These are phyloP conservation scores for Cercocebus atys DNA, from an alignment of 2,113 vertebrate species.

Conservation along the genomic window DNA sequence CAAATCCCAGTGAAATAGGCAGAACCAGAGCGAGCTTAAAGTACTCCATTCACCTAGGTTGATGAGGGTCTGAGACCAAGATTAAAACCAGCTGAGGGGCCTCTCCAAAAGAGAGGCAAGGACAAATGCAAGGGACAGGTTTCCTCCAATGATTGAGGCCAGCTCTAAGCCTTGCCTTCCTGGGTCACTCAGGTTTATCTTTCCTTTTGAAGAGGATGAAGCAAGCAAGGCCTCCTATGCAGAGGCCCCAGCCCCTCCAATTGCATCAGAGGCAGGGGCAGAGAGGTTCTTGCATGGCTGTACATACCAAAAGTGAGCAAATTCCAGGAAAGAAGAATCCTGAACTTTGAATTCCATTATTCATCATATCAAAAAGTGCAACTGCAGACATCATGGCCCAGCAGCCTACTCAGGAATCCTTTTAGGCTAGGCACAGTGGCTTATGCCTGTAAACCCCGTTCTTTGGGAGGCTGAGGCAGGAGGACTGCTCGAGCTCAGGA, in stretches of 20 bases:
- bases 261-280: background rate
- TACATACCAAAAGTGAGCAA: background rate
- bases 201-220: background rate
- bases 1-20: background rate
- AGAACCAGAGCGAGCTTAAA: conserved; percentile 16
- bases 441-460: too few species aligned
- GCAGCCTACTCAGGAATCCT: background rate
- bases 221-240: background rate
- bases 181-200: background rate
- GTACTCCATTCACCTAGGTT: background rate
- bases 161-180: background rate
- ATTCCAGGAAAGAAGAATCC: background rate
- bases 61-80: background rate
- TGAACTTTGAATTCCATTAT: conserved; percentile 26
- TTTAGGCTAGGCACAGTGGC: background rate
- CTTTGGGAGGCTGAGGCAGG: too few species aligned
- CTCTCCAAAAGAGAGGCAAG: background rate
- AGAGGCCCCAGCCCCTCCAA: background rate
- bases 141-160: background rate
- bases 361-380: background rate
- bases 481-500: too few species aligned
- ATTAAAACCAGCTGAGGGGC: background rate
- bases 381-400: background rate
- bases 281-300: background rate
- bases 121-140: background rate